Evolutionary conservation across 1,140 invertebrate genomes (phyloP).

Genomic region (Nasonia longicornis): DNA sequence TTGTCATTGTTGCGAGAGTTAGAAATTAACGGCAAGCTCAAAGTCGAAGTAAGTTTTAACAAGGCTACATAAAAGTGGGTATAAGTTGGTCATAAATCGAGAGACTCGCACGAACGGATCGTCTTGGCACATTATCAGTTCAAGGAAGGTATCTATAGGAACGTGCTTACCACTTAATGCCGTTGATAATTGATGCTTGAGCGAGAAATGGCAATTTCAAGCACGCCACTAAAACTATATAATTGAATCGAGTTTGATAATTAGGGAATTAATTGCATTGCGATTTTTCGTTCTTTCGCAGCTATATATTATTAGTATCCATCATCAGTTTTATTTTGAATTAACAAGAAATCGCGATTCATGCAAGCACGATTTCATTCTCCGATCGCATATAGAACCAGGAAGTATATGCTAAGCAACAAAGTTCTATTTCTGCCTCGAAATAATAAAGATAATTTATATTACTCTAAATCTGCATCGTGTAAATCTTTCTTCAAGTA

Average conservation of each 20-base stretch:
- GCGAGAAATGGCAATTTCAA: background rate
- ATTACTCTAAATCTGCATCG: slow-evolving; percentile 16
- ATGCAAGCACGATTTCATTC: background rate
- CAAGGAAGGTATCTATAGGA: slow-evolving; percentile 2
- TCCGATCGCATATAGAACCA: background rate
- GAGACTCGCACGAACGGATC: slow-evolving; percentile 6
- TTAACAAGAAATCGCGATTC: background rate
- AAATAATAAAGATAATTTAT: slow-evolving; percentile 35
- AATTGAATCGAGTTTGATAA: background rate
- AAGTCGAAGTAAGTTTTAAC: slow-evolving; percentile 7
- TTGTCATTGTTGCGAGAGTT: background rate
- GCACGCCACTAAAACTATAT: background rate
- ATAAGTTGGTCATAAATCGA: slow-evolving; percentile 21
- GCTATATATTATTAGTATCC: too few relatives aligned
- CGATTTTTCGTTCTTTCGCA: background rate
- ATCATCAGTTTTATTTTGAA: background rate
- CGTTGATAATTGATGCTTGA: slow-evolving; percentile 15
- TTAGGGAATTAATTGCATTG: background rate
- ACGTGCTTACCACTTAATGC: background rate
- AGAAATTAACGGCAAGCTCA: background rate
- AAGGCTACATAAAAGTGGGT: slow-evolving; percentile 14
- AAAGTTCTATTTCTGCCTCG: slow-evolving; percentile 26
- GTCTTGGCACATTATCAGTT: slow-evolving; percentile 29
- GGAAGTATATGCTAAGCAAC: slow-evolving; percentile 24
- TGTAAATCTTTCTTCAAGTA: slow-evolving; percentile 28